phyloP scores from a whole-genome alignment of 1,140 invertebrate species.

The Drosophila neocordata region DNA sequence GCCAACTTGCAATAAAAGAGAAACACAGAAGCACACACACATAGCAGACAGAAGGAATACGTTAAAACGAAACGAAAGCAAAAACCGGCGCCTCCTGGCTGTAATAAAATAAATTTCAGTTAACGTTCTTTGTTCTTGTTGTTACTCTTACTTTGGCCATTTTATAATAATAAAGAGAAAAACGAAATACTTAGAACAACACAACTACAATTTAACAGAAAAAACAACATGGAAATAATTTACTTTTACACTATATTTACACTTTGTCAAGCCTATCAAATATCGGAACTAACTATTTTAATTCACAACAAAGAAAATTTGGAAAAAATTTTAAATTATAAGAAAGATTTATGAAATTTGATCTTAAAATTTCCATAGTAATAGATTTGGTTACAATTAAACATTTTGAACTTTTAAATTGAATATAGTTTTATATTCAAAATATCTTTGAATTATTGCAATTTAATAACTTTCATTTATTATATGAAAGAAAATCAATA shows the following conservation, averaged over 20 bases:
- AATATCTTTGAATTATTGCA: too few species aligned
- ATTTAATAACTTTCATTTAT: too few species aligned
- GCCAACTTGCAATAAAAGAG: conserved; percentile 14
- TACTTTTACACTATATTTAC: neutral
- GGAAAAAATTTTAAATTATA: too few species aligned
- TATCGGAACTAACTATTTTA: neutral
- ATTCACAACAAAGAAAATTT: too few species aligned
- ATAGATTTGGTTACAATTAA: too few species aligned
- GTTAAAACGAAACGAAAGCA: conserved; percentile 22
- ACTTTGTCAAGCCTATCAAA: neutral
- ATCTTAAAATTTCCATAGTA: too few species aligned
- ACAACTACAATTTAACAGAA: conserved; percentile 9
- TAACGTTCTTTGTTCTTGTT: conserved; percentile 45
- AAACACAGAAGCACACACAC: conserved; percentile 12
- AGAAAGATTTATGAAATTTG: too few species aligned
- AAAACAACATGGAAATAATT: conserved; percentile 43
- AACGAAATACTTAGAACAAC: conserved; percentile 41
- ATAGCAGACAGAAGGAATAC: neutral
- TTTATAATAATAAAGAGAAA: conserved; percentile 62
- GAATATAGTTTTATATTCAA: too few species aligned
- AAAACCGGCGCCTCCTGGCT: conserved; percentile 51
- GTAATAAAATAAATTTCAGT: conserved; percentile 73
- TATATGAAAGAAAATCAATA: too few species aligned
- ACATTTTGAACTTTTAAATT: too few species aligned
- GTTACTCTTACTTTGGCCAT: conserved; percentile 46